phyloP scores from a whole-genome alignment of 1,140 invertebrate species.

The Holcopasites calliopsidis region DNA sequence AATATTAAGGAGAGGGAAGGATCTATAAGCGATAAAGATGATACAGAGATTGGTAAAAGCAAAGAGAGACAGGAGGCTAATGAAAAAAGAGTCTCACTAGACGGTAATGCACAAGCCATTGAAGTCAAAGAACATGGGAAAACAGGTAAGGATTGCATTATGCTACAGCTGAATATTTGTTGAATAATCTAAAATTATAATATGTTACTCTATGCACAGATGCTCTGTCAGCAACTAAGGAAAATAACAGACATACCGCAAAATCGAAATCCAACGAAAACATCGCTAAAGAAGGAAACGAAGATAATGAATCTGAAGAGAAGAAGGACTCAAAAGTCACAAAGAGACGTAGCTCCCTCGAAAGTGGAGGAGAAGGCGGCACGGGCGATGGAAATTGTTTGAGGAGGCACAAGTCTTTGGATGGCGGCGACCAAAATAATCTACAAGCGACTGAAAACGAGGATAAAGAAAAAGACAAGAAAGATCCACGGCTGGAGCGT shows the following conservation, averaged over 20 bases:
- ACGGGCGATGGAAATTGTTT: constrained; percentile 77
- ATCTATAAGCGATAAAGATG: constrained; percentile 38
- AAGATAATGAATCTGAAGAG: constrained; percentile 51
- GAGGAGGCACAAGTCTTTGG: constrained; percentile 81
- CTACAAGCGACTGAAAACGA: constrained; percentile 80
- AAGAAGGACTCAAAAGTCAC: constrained; percentile 63
- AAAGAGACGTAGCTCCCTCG: constrained; percentile 81
- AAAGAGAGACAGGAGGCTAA: constrained; percentile 29
- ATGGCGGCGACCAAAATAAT: constrained; percentile 81
- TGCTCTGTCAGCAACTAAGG: background rate
- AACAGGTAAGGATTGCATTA: constrained; percentile 11
- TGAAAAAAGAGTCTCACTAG: constrained; percentile 21
- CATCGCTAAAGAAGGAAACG: constrained; percentile 41
- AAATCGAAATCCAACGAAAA: constrained; percentile 65
- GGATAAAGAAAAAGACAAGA: constrained; percentile 78
- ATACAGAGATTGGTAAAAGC: constrained; percentile 14
- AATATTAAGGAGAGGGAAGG: constrained; percentile 39
- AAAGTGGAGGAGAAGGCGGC: constrained; percentile 77
- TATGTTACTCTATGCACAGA: constrained; percentile 8
- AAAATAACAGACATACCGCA: constrained; percentile 25
- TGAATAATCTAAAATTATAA: background rate
- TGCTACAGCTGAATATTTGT: background rate
- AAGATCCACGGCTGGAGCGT: constrained; percentile 82
- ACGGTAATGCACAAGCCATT: background rate
- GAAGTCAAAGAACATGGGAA: background rate